These are phyloP conservation scores for Coelopa frigida DNA, from an alignment of 1,140 invertebrate genomes.

Conservation along the genomic window DNA sequence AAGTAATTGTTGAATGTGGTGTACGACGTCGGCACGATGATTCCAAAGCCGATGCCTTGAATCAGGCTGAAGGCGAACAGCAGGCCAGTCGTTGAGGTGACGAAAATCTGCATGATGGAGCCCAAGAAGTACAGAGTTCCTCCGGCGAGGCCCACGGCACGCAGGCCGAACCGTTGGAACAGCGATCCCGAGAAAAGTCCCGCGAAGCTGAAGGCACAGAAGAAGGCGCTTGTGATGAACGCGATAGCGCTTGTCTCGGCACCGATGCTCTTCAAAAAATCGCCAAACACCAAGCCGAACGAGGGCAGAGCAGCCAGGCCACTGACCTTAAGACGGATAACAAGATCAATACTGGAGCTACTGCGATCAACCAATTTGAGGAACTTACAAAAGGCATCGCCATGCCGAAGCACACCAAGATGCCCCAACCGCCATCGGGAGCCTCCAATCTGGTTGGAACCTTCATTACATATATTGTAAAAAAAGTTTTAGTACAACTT, in stretches of 20 bases:
- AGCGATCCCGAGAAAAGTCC: slow-evolving; percentile 51
- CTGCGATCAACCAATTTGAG: neutral
- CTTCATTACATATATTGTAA: slow-evolving; percentile 14
- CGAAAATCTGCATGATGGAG: slow-evolving; percentile 50
- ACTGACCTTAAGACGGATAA: slow-evolving; percentile 44
- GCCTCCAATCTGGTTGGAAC: slow-evolving; percentile 26
- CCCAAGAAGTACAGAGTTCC: slow-evolving; percentile 50
- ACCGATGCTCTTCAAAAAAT: slow-evolving; percentile 53
- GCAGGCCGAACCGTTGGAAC: slow-evolving; percentile 47
- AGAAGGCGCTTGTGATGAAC: slow-evolving; percentile 53
- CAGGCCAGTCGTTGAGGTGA: slow-evolving; percentile 47
- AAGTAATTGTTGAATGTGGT: slow-evolving; percentile 55
- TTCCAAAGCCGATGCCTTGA: slow-evolving; percentile 53
- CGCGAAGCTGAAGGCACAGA: slow-evolving; percentile 53
- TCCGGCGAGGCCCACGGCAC: slow-evolving; percentile 52
- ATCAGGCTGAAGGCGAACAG: slow-evolving; percentile 51
- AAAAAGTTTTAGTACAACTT: too few species aligned
- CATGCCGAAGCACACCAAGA: slow-evolving; percentile 52
- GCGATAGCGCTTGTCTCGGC: slow-evolving; percentile 54
- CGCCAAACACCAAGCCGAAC: slow-evolving; percentile 59
- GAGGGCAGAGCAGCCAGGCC: slow-evolving; percentile 52
- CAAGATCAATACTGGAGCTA: too few species aligned
- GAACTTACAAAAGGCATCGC: slow-evolving; percentile 55
- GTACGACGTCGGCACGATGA: slow-evolving; percentile 52
- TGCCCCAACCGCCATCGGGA: slow-evolving; percentile 60